These are phyloP conservation scores for Pandemis corylana DNA, from an alignment of 2,888 invertebrate genomes.

Conservation along the genomic window DNA sequence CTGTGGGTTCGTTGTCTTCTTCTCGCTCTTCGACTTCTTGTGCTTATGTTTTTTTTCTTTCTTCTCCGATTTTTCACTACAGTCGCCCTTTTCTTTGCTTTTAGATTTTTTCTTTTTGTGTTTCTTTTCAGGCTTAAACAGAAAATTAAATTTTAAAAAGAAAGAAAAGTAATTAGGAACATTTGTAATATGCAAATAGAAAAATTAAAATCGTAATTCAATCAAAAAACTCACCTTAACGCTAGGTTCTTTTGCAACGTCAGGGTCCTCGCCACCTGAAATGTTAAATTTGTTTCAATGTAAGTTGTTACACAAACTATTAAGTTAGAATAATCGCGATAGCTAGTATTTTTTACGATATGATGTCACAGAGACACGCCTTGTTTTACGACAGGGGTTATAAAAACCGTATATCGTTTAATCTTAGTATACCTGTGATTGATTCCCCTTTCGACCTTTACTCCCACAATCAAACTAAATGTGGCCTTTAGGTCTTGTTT, in stretches of 20 bases:
- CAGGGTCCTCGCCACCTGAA: constrained; percentile 79
- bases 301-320: no score
- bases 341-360: no score
- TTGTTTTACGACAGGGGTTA: no score
- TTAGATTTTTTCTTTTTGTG: constrained; percentile 84
- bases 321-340: no score
- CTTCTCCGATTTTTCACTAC: constrained; percentile 78
- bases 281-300: constrained; percentile 30
- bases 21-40: constrained; percentile 77
- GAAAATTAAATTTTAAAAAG: background rate
- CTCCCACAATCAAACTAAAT: no score
- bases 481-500: no score
- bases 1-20: constrained; percentile 77
- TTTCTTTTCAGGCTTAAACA: constrained; percentile 77
- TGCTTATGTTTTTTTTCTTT: constrained; percentile 85
- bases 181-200: background rate
- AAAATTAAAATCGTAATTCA: no score
- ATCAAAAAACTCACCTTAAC: constrained; percentile 61
- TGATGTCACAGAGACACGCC: no score
- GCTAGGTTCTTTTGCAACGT: constrained; percentile 63
- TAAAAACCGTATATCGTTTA: no score
- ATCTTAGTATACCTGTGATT: no score
- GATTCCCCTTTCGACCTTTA: no score
- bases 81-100: constrained; percentile 81
- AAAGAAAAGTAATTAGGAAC: background rate